A percentile compares a stretch with the other conserved stretches of the same genome.
Evolutionary conservation across 2,888 invertebrate species (phyloP).

Genomic region (Pyrocoelia pectoralis): DNA sequence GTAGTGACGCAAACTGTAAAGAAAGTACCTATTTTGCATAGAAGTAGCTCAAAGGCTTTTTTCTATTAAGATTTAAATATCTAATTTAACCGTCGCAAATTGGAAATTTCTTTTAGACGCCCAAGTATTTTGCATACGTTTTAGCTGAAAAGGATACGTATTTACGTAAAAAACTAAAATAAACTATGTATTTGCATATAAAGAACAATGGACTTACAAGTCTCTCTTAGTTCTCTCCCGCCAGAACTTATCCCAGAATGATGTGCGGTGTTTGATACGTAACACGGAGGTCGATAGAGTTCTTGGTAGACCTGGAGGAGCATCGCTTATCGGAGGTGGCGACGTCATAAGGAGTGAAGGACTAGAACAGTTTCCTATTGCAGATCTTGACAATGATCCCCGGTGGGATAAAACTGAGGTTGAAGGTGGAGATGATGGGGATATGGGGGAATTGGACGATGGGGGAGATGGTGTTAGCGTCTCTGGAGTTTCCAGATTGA

Average conservation of each 20-base stretch:
- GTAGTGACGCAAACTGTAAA: too few species aligned
- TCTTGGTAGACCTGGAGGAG: slow-evolving; percentile 58
- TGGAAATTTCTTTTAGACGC: too few species aligned
- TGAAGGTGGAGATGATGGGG: slow-evolving; percentile 50
- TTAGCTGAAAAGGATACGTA: too few species aligned
- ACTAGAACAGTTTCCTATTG: slow-evolving; percentile 62
- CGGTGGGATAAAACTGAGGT: slow-evolving; percentile 48
- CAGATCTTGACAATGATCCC: slow-evolving; percentile 55
- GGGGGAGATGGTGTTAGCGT: slow-evolving; percentile 37
- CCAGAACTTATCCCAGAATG: slow-evolving; percentile 89
- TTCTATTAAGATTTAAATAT: too few species aligned
- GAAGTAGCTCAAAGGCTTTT: too few species aligned
- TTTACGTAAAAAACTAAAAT: too few species aligned
- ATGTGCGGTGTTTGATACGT: slow-evolving; percentile 77
- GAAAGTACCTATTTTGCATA: too few species aligned
- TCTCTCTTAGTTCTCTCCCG: slow-evolving; percentile 72
- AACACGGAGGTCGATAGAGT: slow-evolving; percentile 77
- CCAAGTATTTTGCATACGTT: too few species aligned
- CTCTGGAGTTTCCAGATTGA: slow-evolving; percentile 53
- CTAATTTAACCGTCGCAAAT: too few species aligned
- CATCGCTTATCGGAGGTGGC: slow-evolving; percentile 58
- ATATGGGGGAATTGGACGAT: slow-evolving; percentile 45
- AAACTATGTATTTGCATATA: too few species aligned
- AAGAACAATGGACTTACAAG: slow-evolving; percentile 66
- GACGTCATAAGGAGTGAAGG: slow-evolving; percentile 67